These are phyloP conservation scores for Lasaia peninsularis DNA, from an alignment of 1,140 invertebrate genomes.

Conservation along the genomic window DNA sequence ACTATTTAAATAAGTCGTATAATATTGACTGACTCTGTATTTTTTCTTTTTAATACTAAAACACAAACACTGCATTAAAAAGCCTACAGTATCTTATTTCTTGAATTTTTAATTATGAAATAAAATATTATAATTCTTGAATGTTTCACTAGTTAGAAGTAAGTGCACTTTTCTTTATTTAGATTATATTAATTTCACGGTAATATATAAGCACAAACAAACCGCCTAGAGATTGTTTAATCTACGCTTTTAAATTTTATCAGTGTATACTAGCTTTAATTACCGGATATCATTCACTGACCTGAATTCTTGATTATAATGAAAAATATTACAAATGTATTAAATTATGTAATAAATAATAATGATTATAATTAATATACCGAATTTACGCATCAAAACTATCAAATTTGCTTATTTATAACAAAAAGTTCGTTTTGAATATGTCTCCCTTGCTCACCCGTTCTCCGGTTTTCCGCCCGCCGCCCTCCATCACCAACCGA, in stretches of 20 bases:
- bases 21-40: neutral
- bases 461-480: constrained; percentile 68
- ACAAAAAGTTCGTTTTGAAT: constrained; percentile 43
- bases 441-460: constrained; percentile 52
- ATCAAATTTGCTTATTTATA: constrained; percentile 15
- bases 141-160: too few relatives aligned
- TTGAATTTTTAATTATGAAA: too few relatives aligned
- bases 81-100: neutral
- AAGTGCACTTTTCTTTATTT: too few relatives aligned
- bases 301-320: neutral
- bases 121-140: too few relatives aligned
- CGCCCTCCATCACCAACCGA: constrained; percentile 60
- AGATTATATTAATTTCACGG: too few relatives aligned
- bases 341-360: neutral
- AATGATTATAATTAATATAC: neutral
- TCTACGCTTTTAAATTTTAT: neutral
- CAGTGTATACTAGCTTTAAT: neutral
- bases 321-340: neutral
- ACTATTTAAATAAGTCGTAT: neutral
- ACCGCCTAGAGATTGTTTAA: neutral
- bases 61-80: neutral
- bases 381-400: neutral
- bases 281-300: neutral
- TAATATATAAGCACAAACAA: neutral
- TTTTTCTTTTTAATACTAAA: neutral